phyloP scores from a whole-genome alignment of 2,888 invertebrate genomes.

The Ectemnius lituratus region DNA sequence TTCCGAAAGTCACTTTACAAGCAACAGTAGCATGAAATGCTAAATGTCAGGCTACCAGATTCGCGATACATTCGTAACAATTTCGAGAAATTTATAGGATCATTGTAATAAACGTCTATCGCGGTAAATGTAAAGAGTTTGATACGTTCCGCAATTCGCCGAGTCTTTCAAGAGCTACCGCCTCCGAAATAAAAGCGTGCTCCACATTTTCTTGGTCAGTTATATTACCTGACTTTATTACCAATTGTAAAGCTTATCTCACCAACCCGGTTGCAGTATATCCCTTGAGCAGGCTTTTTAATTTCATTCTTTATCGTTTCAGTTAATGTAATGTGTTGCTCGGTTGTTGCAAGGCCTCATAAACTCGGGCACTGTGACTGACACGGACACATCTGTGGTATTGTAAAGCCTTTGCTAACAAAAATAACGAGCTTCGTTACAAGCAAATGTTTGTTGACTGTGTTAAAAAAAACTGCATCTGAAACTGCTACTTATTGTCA shows the following conservation, averaged over 20 bases:
- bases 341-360: constrained; percentile 37
- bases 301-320: constrained; percentile 46
- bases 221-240: constrained; percentile 36
- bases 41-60: no score
- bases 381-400: constrained; percentile 9
- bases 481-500: constrained; percentile 18
- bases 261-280: constrained; percentile 40
- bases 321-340: constrained; percentile 46
- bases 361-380: constrained; percentile 46
- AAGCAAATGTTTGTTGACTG: neutral
- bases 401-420: constrained; percentile 47
- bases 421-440: constrained; percentile 26
- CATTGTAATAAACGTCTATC: no score
- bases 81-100: no score
- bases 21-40: no score
- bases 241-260: constrained; percentile 40
- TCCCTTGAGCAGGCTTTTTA: constrained; percentile 29
- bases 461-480: constrained; percentile 14
- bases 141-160: no score
- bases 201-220: no score
- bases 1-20: no score
- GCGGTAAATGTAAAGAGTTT: no score
- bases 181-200: no score
- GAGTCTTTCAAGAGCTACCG: no score
- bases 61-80: no score